These are phyloP conservation scores for Paraplagusia blochii DNA, from an alignment of 2,113 vertebrate species.

Conservation along the genomic window DNA sequence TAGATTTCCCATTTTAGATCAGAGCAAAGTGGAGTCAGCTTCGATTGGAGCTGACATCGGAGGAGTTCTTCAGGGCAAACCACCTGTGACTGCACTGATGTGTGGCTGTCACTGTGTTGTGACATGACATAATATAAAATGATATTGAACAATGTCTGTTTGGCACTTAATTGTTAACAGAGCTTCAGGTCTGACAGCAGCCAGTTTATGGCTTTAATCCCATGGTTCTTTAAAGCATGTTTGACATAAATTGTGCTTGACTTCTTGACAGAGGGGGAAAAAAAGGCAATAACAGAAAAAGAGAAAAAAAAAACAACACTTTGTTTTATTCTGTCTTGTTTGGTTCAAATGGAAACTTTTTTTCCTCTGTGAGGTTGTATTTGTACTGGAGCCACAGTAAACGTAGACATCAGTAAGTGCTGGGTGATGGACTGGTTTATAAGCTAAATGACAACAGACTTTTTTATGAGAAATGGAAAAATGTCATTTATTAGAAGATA, in stretches of 20 bases:
- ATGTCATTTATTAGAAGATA: too few relatives aligned
- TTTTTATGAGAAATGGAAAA: too few relatives aligned
- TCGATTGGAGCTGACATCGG: conserved; percentile 86
- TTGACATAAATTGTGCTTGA: conserved; percentile 99
- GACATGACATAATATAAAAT: conserved; percentile 99
- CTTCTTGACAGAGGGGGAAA: conserved; percentile 75
- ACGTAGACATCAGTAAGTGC: conserved; percentile 42
- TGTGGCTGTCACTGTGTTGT: conserved; percentile 87
- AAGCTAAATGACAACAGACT: too few relatives aligned
- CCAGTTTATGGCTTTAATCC: conserved; percentile 99
- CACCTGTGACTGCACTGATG: conserved; percentile 95
- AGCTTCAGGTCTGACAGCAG: conserved; percentile 97
- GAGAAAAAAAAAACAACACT: conserved; percentile 77
- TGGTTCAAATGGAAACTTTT: conserved; percentile 85
- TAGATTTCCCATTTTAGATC: conserved; percentile 82
- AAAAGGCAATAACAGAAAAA: conserved; percentile 74
- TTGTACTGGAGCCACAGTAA: conserved; percentile 32
- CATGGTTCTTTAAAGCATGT: conserved; percentile 98
- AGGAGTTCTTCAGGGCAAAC: conserved; percentile 98
- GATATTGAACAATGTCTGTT: conserved; percentile 97
- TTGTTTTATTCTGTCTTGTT: conserved; percentile 79
- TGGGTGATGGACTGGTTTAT: neutral
- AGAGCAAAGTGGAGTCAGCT: conserved; percentile 85
- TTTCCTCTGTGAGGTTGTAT: conserved; percentile 50
- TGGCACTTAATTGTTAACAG: conserved; percentile 98